Percentiles rank a stretch among this genome's conserved stretches.
Conservation (phyloP, 1,140 invertebrate genomes). For the Linepithema humile region DNA sequence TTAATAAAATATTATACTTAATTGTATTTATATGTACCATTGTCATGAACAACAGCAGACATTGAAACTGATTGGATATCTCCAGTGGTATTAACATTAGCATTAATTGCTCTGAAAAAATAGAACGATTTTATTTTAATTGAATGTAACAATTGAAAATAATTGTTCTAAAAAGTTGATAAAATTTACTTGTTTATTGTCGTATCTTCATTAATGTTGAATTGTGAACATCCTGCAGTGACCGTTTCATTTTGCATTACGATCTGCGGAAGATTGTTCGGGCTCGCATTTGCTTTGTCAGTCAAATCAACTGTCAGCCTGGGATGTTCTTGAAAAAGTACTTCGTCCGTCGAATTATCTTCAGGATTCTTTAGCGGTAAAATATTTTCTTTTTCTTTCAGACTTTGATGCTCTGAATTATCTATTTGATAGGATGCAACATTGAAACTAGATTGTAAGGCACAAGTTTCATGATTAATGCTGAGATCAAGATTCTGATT, state of each 20-base stretch:
- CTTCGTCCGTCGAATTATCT: neutral
- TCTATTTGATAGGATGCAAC: neutral
- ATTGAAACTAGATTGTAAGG: neutral
- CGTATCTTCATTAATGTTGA: neutral
- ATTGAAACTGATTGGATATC: neutral
- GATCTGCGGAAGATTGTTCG: neutral
- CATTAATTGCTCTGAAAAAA: constrained; percentile 4
- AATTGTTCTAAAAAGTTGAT: neutral
- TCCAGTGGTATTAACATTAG: neutral
- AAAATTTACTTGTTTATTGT: neutral
- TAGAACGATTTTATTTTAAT: neutral
- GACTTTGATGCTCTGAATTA: neutral
- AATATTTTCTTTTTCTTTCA: neutral
- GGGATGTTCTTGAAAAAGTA: neutral
- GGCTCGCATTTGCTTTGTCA: constrained; percentile 7
- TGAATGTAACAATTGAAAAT: constrained; percentile 1
- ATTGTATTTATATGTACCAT: neutral
- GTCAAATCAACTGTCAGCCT: neutral
- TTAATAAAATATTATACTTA: constrained; percentile 7
- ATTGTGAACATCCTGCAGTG: neutral
- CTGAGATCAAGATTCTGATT: constrained; percentile 4
- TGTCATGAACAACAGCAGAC: neutral
- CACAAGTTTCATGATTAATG: neutral
- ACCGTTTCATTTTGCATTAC: neutral
- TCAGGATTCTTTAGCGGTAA: neutral